phyloP scores from a whole-genome alignment of 2,113 vertebrate genomes.

The Irena cyanogastra region DNA sequence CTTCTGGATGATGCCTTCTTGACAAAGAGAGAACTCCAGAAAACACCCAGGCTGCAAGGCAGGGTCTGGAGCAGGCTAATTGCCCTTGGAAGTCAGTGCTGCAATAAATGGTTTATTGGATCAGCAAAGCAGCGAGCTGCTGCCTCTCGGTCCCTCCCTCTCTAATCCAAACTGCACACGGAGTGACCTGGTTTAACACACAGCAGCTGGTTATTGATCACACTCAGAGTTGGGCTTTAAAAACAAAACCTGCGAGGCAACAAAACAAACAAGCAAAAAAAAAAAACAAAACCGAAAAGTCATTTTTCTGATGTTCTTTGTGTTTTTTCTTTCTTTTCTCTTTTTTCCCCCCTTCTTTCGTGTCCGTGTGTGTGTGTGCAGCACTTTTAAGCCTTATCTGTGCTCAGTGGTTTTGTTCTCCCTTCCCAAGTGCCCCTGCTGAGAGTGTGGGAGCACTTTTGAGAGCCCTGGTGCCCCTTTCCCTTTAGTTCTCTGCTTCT shows the following conservation, averaged over 20 bases:
- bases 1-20: neutral
- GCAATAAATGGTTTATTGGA: neutral
- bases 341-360: neutral
- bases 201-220: slow-evolving; percentile 62
- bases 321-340: slow-evolving; percentile 32
- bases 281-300: neutral
- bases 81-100: neutral
- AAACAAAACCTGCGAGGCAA: neutral
- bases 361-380: slow-evolving; percentile 62
- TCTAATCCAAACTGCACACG: neutral
- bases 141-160: neutral
- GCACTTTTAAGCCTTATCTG: slow-evolving; percentile 49
- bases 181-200: neutral
- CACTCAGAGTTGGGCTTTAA: neutral
- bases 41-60: neutral
- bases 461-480: neutral
- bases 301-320: slow-evolving; percentile 56
- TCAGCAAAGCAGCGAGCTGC: neutral
- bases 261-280: neutral
- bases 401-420: slow-evolving; percentile 30
- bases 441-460: neutral
- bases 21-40: slow-evolving; percentile 6
- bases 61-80: neutral
- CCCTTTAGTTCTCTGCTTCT: neutral
- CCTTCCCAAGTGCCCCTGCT: neutral